phyloP scores from a whole-genome alignment of 1,140 invertebrate species.

The Papilio aristodemus region DNA sequence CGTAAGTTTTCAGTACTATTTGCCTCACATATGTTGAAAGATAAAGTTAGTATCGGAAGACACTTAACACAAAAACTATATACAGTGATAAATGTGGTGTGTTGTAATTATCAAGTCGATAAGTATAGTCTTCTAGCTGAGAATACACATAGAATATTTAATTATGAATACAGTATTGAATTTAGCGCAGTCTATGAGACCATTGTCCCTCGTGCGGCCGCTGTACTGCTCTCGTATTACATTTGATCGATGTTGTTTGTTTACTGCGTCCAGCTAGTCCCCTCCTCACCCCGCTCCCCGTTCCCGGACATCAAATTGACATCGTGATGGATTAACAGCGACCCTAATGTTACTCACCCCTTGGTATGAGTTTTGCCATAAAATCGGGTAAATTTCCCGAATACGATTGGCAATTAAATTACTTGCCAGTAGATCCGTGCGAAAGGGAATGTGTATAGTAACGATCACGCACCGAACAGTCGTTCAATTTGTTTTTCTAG shows the following conservation, averaged over 20 bases:
- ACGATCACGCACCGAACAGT: no score
- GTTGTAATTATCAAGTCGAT: no score
- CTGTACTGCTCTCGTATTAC: not conserved
- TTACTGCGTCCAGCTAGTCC: not conserved
- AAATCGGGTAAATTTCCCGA: not conserved
- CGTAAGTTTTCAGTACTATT: no score
- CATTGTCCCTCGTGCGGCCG: not conserved
- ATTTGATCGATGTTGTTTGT: conserved; percentile 16
- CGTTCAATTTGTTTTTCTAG: not conserved
- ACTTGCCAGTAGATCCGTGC: no score
- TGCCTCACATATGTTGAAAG: no score
- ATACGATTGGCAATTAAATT: not conserved
- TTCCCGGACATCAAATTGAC: conserved; percentile 19
- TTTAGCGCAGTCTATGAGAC: not conserved
- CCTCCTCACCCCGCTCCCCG: not conserved
- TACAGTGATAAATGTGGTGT: no score
- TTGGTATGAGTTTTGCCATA: not conserved
- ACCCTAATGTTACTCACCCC: conserved; percentile 13
- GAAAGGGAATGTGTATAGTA: no score
- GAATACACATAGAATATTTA: not conserved
- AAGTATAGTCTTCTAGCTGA: no score
- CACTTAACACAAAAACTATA: no score
- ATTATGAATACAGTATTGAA: not conserved
- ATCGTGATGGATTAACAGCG: conserved; percentile 17
- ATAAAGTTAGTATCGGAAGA: no score